Conservation (phyloP, 2,113 vertebrate genomes). For the Dasypus novemcinctus region DNA sequence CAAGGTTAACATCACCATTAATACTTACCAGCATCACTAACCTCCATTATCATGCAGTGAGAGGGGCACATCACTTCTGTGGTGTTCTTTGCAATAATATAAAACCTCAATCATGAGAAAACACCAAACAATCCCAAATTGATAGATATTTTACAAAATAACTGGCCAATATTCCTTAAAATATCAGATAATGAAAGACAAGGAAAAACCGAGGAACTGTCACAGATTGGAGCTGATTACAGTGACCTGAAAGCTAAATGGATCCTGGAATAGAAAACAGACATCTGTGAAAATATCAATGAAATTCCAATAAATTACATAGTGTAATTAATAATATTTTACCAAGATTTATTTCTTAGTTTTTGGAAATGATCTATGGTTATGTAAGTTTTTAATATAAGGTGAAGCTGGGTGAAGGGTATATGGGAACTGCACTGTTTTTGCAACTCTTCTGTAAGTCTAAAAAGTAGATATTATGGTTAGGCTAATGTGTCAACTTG, state of each 20-base stretch:
- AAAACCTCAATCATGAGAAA: neutral
- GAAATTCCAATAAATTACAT: neutral
- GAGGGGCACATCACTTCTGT: neutral
- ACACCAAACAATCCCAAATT: neutral
- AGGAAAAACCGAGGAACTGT: neutral
- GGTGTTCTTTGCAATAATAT: neutral
- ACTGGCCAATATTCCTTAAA: neutral
- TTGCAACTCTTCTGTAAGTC: neutral
- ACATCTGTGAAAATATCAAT: neutral
- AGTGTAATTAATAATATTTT: conserved; percentile 13
- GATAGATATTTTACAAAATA: neutral
- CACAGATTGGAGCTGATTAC: neutral
- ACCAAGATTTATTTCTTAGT: neutral
- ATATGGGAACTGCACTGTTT: neutral
- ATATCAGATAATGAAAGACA: neutral
- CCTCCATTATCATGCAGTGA: neutral
- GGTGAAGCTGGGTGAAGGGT: neutral
- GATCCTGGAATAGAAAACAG: neutral
- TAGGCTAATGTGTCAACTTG: too few species aligned
- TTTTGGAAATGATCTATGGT: neutral
- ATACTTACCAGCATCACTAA: neutral
- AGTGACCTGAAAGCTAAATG: neutral
- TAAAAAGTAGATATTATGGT: too few species aligned
- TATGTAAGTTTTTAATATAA: neutral
- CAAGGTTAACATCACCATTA: neutral